Evolutionary conservation across 1,140 invertebrate genomes (phyloP).

Genomic region (Megalopta genalis): DNA sequence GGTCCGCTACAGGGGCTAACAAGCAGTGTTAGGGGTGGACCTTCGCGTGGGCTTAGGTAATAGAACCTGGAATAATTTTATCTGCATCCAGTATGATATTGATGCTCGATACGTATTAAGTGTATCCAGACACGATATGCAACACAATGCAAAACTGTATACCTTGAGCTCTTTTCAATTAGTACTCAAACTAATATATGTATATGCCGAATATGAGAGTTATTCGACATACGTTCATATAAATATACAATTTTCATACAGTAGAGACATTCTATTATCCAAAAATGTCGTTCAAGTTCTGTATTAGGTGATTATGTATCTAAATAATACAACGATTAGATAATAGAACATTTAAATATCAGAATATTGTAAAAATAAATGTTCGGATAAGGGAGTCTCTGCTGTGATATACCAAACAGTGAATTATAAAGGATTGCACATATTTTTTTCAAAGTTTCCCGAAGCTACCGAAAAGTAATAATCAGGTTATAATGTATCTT

Average conservation of each 20-base stretch:
- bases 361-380: no score
- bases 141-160: neutral
- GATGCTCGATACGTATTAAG: slow-evolving; percentile 44
- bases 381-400: no score
- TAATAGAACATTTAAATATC: no score
- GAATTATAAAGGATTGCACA: no score
- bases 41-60: slow-evolving; percentile 76
- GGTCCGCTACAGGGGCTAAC: slow-evolving; percentile 77
- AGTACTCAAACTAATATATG: neutral
- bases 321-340: no score
- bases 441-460: no score
- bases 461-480: no score
- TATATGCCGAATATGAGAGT: neutral
- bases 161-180: neutral
- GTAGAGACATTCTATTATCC: no score
- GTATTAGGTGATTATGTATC: no score
- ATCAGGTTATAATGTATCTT: no score
- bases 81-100: slow-evolving; percentile 78
- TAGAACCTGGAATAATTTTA: slow-evolving; percentile 78
- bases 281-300: no score
- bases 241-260: neutral
- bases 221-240: neutral
- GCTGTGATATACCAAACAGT: neutral
- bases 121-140: slow-evolving; percentile 19
- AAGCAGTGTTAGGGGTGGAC: slow-evolving; percentile 74